These are phyloP conservation scores for Fragum sueziense DNA, from an alignment of 2,888 invertebrate genomes.

Conservation along the genomic window DNA sequence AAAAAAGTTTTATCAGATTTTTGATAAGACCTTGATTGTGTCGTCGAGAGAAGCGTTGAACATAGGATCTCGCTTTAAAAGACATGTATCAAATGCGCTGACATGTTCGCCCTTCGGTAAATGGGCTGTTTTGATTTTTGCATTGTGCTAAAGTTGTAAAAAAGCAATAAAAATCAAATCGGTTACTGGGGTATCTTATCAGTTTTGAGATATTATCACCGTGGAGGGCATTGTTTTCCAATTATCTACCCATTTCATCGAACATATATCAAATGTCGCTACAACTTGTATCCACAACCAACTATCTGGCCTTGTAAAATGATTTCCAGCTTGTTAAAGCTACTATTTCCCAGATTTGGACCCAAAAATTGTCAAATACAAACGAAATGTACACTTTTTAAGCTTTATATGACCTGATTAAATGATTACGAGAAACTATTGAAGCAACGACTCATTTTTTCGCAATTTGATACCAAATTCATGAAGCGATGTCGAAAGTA, in stretches of 20 bases:
- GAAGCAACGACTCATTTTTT: too few species aligned
- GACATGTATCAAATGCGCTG: slow-evolving; percentile 17
- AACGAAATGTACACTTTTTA: too few species aligned
- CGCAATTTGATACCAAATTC: too few species aligned
- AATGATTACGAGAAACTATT: too few species aligned
- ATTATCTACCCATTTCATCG: slow-evolving; percentile 53
- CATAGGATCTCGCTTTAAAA: slow-evolving; percentile 6
- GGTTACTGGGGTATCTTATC: slow-evolving; percentile 52
- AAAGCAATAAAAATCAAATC: slow-evolving; percentile 62
- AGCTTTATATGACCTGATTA: too few species aligned
- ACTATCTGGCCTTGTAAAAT: neutral
- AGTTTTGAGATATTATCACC: slow-evolving; percentile 44
- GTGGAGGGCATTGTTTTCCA: slow-evolving; percentile 43
- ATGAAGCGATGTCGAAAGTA: too few species aligned
- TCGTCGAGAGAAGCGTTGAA: neutral
- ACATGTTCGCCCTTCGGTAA: slow-evolving; percentile 19
- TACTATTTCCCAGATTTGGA: too few species aligned
- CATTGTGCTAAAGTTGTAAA: slow-evolving; percentile 56
- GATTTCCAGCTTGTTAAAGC: neutral
- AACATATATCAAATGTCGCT: slow-evolving; percentile 49
- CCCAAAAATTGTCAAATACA: too few species aligned
- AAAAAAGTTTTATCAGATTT: neutral
- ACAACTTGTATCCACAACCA: neutral
- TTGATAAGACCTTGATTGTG: too few species aligned
- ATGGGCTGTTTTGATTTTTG: slow-evolving; percentile 11